Base-by-base conservation (phyloP, 1,140 invertebrate species). In the Heliothis virescens region DNA sequence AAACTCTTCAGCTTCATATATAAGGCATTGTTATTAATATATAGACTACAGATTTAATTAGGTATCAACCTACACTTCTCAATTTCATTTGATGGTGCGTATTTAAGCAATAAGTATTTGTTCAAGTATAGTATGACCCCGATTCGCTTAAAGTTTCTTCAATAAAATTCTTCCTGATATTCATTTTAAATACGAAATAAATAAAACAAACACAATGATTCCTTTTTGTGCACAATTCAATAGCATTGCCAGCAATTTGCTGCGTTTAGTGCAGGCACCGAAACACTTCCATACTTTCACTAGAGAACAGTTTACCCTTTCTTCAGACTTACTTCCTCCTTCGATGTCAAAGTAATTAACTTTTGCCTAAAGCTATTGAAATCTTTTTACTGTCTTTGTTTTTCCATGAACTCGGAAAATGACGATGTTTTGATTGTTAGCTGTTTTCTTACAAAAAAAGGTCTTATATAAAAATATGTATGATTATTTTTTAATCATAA, bases 231-330 rank as follows among this genome's bases (percentile, higher is more conserved):
- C 34, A 57, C 34, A 21, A 73, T 21, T 15, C 15, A 57, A 57
- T 57, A 73, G 52, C n/a, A 75, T 75, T 50, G 21, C 48, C 15
- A 48, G 41, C 57, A 60, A 26, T 62, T 75, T 29, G 16, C 57
- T 79, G n/a, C 67, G 63, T 65, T 60, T 48, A 80, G 79, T 67
- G 72, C 79, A 84, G 62, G 57, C 52, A 84, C 69, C 82, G 82
- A 82, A 86, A 84, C 84, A 84, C 74, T 85, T 87, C 84, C 79
- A 82, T 26, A 69, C 84, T 87, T 87, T 87, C 86, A 85, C 86
- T 81, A 13, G 57, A 29, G 34, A 83, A 67, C 13, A 47, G 65
- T 84, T 84, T 81, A 73, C 75, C 77, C 81, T 81, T 82, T 81
- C 73, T 74, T 75, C 63, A 62, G 29, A 7, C 69, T 79, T 73